Percentiles rank a stretch among this genome's conserved stretches.
These are phyloP conservation scores for Micromussa lordhowensis DNA, from an alignment of 92 coral and sea anemone genomes.

Conservation along the genomic window DNA sequence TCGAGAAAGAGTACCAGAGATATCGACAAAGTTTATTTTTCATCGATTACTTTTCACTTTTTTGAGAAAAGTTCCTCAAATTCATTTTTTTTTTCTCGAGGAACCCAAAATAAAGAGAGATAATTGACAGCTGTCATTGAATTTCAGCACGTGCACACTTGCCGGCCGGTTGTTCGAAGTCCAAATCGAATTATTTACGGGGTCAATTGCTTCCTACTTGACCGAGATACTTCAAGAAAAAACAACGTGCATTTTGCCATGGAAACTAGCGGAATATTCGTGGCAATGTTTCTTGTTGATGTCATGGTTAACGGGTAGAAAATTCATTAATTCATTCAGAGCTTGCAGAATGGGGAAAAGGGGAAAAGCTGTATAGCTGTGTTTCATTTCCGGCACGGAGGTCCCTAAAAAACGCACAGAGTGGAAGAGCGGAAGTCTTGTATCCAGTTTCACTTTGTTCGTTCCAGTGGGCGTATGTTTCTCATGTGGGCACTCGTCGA, in stretches of 20 bases:
- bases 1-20: background rate
- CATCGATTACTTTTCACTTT: background rate
- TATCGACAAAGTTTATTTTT: background rate
- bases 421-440: slow-evolving; percentile 1
- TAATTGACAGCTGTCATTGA: background rate
- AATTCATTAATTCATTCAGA: slow-evolving; percentile 17
- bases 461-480: background rate
- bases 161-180: slow-evolving; percentile 10
- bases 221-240: background rate
- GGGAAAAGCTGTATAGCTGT: slow-evolving; percentile 1
- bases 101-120: background rate
- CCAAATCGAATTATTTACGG: background rate
- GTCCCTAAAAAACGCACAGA: background rate
- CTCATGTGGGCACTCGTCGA: background rate
- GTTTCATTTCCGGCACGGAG: slow-evolving; percentile 19
- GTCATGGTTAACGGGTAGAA: background rate
- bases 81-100: background rate
- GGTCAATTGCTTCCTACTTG: slow-evolving; percentile 5
- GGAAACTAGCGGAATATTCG: background rate
- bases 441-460: slow-evolving; percentile 12
- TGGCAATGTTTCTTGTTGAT: background rate
- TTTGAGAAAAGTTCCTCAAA: background rate
- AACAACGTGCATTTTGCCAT: background rate
- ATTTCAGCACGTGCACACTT: background rate
- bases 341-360: background rate